Evolutionary conservation across 2,797 vertebrate species (phyloP).

Genomic region (Parambassis ranga): DNA sequence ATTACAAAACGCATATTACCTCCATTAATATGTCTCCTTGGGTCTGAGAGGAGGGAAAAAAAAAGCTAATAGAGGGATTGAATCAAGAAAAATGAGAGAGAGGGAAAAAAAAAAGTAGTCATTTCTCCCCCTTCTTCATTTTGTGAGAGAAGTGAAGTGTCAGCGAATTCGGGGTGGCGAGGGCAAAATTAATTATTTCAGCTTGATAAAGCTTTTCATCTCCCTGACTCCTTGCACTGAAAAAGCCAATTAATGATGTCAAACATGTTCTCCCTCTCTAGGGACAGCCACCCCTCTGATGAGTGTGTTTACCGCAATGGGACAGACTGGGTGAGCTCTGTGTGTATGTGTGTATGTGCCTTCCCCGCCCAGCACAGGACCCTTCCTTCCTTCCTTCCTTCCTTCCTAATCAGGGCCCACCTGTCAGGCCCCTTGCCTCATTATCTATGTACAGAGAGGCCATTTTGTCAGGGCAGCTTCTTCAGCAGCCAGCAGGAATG

Average conservation of each 20-base stretch:
- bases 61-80: constrained; percentile 62
- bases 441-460: constrained; percentile 90
- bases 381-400: constrained; percentile 76
- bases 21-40: constrained; percentile 86
- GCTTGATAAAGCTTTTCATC: constrained; percentile 99
- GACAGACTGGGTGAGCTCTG: constrained; percentile 73
- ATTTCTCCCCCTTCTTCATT: constrained; percentile 72
- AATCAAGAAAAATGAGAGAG: constrained; percentile 66
- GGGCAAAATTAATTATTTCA: constrained; percentile 99
- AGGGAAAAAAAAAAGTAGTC: constrained; percentile 70
- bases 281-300: constrained; percentile 89
- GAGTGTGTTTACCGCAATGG: constrained; percentile 94
- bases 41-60: constrained; percentile 68
- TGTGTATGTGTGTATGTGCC: constrained; percentile 1
- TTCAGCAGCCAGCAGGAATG: constrained; percentile 42
- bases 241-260: constrained; percentile 99
- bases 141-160: constrained; percentile 94
- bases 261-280: constrained; percentile 93
- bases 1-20: constrained; percentile 89
- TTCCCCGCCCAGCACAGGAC: constrained; percentile 49
- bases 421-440: constrained; percentile 92
- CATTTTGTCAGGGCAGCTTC: constrained; percentile 86
- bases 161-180: constrained; percentile 91
- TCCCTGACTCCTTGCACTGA: constrained; percentile 98
- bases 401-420: constrained; percentile 89